phyloP scores from a whole-genome alignment of 1,140 invertebrate genomes.

The Dryas iulia region DNA sequence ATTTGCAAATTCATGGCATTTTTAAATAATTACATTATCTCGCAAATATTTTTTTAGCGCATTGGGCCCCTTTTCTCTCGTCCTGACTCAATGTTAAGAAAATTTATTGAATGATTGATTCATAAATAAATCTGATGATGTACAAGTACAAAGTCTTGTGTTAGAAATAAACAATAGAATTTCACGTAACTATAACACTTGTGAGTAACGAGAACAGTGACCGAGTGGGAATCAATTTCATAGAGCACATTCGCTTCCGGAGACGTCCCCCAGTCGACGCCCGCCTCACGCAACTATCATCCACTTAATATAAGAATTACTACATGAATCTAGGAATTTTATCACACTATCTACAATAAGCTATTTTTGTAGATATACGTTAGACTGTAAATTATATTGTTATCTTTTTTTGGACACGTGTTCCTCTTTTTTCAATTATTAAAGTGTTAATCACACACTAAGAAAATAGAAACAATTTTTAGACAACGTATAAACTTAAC shows the following conservation, averaged over 20 bases:
- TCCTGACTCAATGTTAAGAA: too few relatives aligned
- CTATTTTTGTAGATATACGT: neutral
- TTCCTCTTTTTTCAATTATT: too few relatives aligned
- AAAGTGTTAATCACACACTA: too few relatives aligned
- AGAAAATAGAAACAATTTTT: too few relatives aligned
- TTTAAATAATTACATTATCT: too few relatives aligned
- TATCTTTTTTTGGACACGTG: too few relatives aligned
- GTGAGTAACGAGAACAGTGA: slow-evolving; percentile 70
- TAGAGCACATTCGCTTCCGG: slow-evolving; percentile 69
- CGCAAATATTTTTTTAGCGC: too few relatives aligned
- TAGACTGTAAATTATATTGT: neutral
- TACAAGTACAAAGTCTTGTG: neutral
- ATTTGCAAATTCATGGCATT: too few relatives aligned
- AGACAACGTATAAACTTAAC: too few relatives aligned
- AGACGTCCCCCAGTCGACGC: slow-evolving; percentile 58
- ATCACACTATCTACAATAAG: neutral
- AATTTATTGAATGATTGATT: too few relatives aligned
- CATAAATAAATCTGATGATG: too few relatives aligned
- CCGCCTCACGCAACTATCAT: slow-evolving; percentile 36
- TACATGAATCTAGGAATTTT: slow-evolving; percentile 30
- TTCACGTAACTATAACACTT: neutral
- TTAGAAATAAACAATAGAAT: neutral
- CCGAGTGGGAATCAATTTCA: slow-evolving; percentile 69
- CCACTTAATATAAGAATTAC: slow-evolving; percentile 37
- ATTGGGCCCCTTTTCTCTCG: too few relatives aligned